Base-by-base conservation (phyloP, 2,113 vertebrate genomes). In the Lathamus discolor region DNA sequence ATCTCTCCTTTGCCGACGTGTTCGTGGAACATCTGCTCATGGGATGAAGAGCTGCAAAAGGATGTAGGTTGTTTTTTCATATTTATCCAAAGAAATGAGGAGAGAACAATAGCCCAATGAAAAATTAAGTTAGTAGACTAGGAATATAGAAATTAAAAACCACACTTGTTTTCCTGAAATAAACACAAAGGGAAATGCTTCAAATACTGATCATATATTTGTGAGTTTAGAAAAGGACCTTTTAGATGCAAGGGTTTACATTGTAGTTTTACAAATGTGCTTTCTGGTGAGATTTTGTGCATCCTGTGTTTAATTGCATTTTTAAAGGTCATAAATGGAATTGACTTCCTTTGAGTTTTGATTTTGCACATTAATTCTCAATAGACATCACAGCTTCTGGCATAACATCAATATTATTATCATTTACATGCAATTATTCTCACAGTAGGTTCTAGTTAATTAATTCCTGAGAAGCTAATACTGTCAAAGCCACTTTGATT, bases 381-480 rank as follows among this genome's bases (percentile, higher is more conserved):
- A 44, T 18, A 90, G 64, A 64, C 48, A 83, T 75, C 55, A 75
- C 18, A 48, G 72, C 35, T 93, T 83, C 89, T 92, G 73, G 66
- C 61, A 75, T 72, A 93, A 64, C 11, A 67, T 68, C 85, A 86
- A 37, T 74, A 90, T 86, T 74, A 75, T 76, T 27, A 3, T 31
- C 57, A 31, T 52, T 97, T 63, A 88, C 74, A 51, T 81, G 68
- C 64, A 92, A 83, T 96, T 96, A 88, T 92, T 95, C 61, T 95
- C 92, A 90, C 61, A 88, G 43, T 72, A 90, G 33, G 68, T 83
- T 93, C 68, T 77, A 88, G 79, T 74, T 92, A 83, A 92, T 92
- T 95, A 93, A 90, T 94, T 92, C 57, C 49, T 81, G 69, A 90
- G 72, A 78, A 52, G 51, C 23, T 74, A 88, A 86, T 86, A 33